These are phyloP conservation scores for Gymnoscelis rufifasciata DNA, from an alignment of 2,888 invertebrate genomes.

Conservation along the genomic window DNA sequence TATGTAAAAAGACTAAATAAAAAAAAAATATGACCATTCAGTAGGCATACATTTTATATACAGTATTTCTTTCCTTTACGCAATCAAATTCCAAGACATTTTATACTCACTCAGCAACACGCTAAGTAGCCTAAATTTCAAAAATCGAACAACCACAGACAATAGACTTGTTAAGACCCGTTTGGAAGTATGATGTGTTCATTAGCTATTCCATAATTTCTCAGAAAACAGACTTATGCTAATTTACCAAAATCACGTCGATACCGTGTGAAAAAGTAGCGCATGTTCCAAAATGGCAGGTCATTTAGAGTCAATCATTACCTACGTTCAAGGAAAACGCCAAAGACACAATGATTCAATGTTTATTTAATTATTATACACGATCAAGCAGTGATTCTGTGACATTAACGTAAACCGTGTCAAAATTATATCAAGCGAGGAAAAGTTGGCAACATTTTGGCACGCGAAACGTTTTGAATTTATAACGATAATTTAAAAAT, in stretches of 20 bases:
- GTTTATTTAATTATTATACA: neutral
- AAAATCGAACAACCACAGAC: conserved; percentile 22
- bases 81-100: no score
- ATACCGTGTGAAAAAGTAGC: conserved; percentile 38
- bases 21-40: no score
- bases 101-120: neutral
- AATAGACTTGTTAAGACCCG: conserved; percentile 36
- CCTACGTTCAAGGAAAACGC: conserved; percentile 15
- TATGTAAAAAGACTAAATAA: no score
- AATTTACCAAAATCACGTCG: conserved; percentile 59
- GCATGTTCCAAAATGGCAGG: conserved; percentile 19
- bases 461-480: neutral
- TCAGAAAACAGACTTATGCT: conserved; percentile 54
- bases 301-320: conserved; percentile 30
- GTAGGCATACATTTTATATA: no score
- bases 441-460: conserved; percentile 4
- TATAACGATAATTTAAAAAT: conserved; percentile 1
- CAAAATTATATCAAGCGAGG: neutral
- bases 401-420: neutral
- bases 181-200: conserved; percentile 57
- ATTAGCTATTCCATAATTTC: conserved; percentile 67
- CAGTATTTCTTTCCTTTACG: no score
- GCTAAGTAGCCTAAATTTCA: conserved; percentile 21
- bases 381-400: no score
- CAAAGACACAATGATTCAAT: conserved; percentile 10